A percentile compares a stretch with the other conserved stretches of the same genome.
Evolutionary conservation across 2,888 invertebrate species (phyloP).

Genomic region (Lampropteryx suffumata): DNA sequence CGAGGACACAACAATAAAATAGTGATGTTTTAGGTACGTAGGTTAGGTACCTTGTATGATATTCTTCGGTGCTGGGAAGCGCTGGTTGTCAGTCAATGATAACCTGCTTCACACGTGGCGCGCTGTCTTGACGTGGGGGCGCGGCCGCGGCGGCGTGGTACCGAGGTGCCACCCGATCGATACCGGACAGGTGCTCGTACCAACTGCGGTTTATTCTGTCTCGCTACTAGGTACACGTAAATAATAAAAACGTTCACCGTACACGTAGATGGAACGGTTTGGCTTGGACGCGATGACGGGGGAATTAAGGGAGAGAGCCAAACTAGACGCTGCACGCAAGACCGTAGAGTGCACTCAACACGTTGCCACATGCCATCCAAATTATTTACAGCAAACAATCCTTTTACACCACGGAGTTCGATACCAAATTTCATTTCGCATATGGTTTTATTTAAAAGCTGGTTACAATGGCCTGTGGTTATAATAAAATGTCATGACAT

Average conservation of each 20-base stretch:
- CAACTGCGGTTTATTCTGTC: conserved; percentile 18
- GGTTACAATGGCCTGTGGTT: too few species aligned
- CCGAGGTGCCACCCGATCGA: conserved; percentile 42
- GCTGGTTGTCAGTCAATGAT: not conserved
- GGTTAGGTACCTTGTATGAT: too few species aligned
- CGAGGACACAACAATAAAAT: too few species aligned
- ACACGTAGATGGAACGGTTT: conserved; percentile 13
- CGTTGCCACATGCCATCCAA: not conserved
- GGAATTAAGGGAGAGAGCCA: conserved; percentile 6
- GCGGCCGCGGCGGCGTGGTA: conserved; percentile 40
- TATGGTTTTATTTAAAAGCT: too few species aligned
- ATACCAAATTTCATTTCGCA: too few species aligned
- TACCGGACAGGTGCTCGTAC: conserved; percentile 51
- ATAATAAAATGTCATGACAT: too few species aligned
- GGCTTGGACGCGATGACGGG: conserved; percentile 25
- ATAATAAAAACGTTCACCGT: conserved; percentile 67
- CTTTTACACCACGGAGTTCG: too few species aligned
- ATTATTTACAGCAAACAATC: too few species aligned
- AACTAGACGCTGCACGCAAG: conserved; percentile 1
- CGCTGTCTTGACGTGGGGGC: conserved; percentile 38
- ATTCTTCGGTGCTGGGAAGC: too few species aligned
- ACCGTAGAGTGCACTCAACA: not conserved
- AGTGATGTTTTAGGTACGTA: too few species aligned
- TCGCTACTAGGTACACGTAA: conserved; percentile 57
- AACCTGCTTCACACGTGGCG: conserved; percentile 18